Evolutionary conservation across 1,140 invertebrate genomes (phyloP), one percentile per base, ranked within the genome.

Genomic region (Megalonaias nervosa): DNA sequence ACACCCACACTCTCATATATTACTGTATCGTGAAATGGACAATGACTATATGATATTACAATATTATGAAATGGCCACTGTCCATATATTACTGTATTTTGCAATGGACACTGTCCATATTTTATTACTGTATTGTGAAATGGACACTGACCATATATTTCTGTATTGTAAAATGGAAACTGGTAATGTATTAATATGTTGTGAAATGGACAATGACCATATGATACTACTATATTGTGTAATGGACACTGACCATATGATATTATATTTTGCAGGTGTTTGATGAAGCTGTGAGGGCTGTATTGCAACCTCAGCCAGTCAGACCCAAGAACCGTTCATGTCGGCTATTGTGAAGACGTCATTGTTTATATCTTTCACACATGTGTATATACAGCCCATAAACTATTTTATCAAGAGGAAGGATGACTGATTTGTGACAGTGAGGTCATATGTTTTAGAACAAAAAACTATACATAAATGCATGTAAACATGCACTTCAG

Each of bases 261-360:
- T 74, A 21, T 65, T 69, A 56, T 71, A 62, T 59, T 68, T 82
- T 77, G 56, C 91, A 97, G 94, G 97, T 99, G 66, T 99, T 99
- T 93, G 97, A 99, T 88, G 97, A 99, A 93, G 97, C 97, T 48
- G 97, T 99, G 48, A 93, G 97, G 84, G 96, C 97, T 65, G 97
- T 99, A 67, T 92, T 99, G 85, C 94, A 96, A 92, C 97, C 97
- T 38, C 88, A 90, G 68, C 88, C 89, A 68, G 77, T 88, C 58
- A 82, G 85, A 77, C 77, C 81, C 67, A 82, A 84, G 77, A 82
- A 85, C 71, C 73, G 74, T 58, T 68, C 70, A 2, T 78, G 76
- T 73, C 66, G 64, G 73, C 65, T 78, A n/a, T 78, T 78, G 57
- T 78, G 76, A 78, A 69, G 38, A 48, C 38, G 9, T 48, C 38